Percentiles rank a stretch among this genome's conserved stretches.
These are phyloP conservation scores for Drosophila obscura DNA, from an alignment of 1,140 invertebrate genomes.

Conservation along the genomic window DNA sequence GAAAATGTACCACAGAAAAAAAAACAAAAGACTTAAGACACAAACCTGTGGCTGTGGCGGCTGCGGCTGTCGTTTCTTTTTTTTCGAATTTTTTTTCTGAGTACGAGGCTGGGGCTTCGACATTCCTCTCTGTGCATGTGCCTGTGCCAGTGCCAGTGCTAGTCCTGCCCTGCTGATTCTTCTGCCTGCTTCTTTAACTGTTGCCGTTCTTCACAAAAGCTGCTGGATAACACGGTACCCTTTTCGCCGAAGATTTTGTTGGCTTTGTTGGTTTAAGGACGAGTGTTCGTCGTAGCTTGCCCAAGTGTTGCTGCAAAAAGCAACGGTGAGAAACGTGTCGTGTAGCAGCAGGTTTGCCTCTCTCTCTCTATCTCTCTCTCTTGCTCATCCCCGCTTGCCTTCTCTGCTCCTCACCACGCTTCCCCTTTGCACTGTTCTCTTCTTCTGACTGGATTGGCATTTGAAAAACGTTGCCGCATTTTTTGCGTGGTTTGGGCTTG, in stretches of 20 bases:
- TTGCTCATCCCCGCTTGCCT: neutral
- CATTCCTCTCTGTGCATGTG: slow-evolving; percentile 37
- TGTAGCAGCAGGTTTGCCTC: slow-evolving; percentile 12
- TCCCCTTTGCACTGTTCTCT: no score
- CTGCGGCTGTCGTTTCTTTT: neutral
- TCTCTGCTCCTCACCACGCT: neutral
- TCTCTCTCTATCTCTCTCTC: slow-evolving; percentile 2
- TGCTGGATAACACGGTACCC: no score
- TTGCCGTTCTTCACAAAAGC: no score
- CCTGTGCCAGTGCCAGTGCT: no score
- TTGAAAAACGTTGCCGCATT: slow-evolving; percentile 80
- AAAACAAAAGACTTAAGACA: slow-evolving; percentile 78
- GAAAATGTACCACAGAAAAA: slow-evolving; percentile 10
- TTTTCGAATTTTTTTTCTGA: neutral
- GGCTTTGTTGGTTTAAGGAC: no score
- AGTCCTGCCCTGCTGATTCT: neutral
- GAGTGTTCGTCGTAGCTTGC: no score
- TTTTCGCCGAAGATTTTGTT: no score
- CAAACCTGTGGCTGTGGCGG: slow-evolving; percentile 62
- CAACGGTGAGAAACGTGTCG: no score
- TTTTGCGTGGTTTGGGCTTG: slow-evolving; percentile 62
- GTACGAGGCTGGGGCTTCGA: slow-evolving; percentile 20
- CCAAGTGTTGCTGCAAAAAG: no score
- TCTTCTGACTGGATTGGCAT: slow-evolving; percentile 48
- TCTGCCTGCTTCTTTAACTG: neutral